Evolutionary conservation across 1,140 invertebrate species (phyloP).

Genomic region (Zophobas atratus): DNA sequence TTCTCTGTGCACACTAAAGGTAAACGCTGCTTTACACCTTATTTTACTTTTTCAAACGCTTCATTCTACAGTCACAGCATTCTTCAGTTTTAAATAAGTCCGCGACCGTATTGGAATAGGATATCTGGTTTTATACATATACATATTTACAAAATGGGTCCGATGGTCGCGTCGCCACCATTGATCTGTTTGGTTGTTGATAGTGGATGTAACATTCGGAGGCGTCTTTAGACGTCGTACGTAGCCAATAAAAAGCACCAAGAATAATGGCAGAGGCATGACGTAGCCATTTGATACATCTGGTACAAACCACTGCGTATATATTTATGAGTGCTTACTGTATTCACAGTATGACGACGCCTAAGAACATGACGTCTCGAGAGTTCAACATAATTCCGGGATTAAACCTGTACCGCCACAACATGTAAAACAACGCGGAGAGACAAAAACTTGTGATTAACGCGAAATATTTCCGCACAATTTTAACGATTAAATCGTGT

Average conservation of each 20-base stretch:
- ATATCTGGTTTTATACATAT: too few species aligned
- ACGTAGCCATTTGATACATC: slow-evolving; percentile 62
- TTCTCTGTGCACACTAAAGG: too few species aligned
- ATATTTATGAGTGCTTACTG: slow-evolving; percentile 59
- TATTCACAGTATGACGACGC: slow-evolving; percentile 32
- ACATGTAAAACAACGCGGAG: not conserved
- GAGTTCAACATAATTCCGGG: not conserved
- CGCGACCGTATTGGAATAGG: too few species aligned
- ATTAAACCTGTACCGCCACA: not conserved
- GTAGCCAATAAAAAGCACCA: slow-evolving; percentile 53
- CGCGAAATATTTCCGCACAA: slow-evolving; percentile 6
- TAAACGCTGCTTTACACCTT: too few species aligned
- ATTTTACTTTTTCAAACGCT: too few species aligned
- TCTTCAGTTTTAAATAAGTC: too few species aligned
- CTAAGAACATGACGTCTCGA: slow-evolving; percentile 4
- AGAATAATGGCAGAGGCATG: slow-evolving; percentile 61
- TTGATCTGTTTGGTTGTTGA: slow-evolving; percentile 12
- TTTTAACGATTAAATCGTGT: slow-evolving; percentile 12
- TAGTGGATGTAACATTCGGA: slow-evolving; percentile 24
- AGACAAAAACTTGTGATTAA: slow-evolving; percentile 8
- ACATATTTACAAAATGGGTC: too few species aligned
- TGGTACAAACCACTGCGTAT: slow-evolving; percentile 61
- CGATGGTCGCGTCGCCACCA: not conserved
- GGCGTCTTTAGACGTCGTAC: slow-evolving; percentile 33
- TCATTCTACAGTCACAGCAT: too few species aligned